These are phyloP conservation scores for Varanus salvator DNA, from an alignment of 2,113 vertebrate genomes.

Conservation along the genomic window DNA sequence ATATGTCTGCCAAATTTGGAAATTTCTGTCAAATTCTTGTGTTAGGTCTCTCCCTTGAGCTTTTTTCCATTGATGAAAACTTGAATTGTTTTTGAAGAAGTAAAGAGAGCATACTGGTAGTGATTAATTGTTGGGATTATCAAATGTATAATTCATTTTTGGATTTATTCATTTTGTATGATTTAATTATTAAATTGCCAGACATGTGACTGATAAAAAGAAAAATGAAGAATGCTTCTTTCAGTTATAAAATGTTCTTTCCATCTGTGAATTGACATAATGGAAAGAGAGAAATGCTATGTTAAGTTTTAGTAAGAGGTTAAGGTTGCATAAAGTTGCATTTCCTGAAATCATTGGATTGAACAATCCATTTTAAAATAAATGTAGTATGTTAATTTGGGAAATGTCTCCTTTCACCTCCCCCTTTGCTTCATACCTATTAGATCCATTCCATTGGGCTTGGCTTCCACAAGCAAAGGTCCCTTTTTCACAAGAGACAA, in stretches of 20 bases:
- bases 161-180: background rate
- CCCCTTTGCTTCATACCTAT: background rate
- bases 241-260: background rate
- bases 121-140: background rate
- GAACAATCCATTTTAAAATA: accelerated
- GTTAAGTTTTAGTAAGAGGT: background rate
- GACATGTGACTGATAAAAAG: background rate
- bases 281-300: background rate
- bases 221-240: background rate
- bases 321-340: background rate
- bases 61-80: background rate
- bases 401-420: background rate
- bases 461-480: conserved; percentile 97
- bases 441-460: conserved; percentile 98
- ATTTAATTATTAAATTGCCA: background rate
- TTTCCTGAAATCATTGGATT: background rate
- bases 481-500: conserved; percentile 94
- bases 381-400: background rate
- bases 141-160: background rate
- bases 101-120: background rate
- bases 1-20: background rate
- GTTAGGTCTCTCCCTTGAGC: background rate
- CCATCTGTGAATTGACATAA: background rate
- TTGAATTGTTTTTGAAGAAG: background rate
- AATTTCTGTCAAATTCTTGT: background rate